phyloP scores from a whole-genome alignment of 2,888 invertebrate species.

The Dendrolimus houi region DNA sequence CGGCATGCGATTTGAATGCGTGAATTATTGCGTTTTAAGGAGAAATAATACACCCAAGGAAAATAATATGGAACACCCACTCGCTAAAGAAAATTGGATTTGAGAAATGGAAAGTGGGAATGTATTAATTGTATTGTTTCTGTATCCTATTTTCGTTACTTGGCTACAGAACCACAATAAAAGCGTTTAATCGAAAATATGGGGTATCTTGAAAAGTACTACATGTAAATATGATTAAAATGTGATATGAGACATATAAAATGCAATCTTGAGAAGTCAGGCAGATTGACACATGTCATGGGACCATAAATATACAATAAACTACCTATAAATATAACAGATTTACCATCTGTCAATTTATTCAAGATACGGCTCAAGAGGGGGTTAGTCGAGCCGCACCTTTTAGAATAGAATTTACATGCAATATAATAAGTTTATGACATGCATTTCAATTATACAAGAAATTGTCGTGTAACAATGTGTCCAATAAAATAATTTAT shows the following conservation, averaged over 20 bases:
- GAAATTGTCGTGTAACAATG: no score
- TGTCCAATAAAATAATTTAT: no score
- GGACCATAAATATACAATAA: no score
- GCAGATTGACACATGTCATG: no score
- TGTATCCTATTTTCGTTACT: not conserved
- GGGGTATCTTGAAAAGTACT: not conserved
- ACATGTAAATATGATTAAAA: not conserved
- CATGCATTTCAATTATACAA: no score
- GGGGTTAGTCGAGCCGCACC: no score
- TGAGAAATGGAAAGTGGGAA: conserved; percentile 41
- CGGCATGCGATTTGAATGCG: conserved; percentile 72
- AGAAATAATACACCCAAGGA: conserved; percentile 66
- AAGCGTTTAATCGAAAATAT: conserved; percentile 5
- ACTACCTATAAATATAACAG: no score
- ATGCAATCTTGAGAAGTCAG: no score
- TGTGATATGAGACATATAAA: not conserved
- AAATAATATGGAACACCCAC: conserved; percentile 47
- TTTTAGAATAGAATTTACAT: no score
- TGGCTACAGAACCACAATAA: conserved; percentile 10
- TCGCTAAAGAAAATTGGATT: conserved; percentile 33
- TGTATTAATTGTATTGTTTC: not conserved
- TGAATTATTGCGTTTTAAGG: conserved; percentile 73
- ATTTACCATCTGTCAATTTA: no score
- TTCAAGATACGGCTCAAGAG: no score
- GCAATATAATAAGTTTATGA: no score